Evolutionary conservation across 2,888 invertebrate species (phyloP).

Genomic region (Eupeodes latifasciatus): DNA sequence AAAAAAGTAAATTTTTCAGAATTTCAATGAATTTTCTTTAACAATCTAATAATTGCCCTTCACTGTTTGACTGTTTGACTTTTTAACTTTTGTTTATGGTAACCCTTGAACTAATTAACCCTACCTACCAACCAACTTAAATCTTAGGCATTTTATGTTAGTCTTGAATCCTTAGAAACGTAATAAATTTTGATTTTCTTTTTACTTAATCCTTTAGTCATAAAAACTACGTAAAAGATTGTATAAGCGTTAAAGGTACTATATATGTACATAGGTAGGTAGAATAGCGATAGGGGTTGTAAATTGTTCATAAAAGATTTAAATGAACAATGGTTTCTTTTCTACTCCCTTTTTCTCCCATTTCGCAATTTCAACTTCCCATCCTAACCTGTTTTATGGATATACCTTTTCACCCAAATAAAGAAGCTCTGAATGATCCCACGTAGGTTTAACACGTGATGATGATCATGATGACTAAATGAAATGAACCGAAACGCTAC

Average conservation of each 20-base stretch:
- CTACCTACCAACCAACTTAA: no score
- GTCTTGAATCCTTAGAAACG: no score
- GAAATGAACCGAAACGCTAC: constrained; percentile 36
- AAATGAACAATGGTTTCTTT: not conserved
- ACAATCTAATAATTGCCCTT: no score
- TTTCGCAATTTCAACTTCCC: not conserved
- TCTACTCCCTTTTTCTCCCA: not conserved
- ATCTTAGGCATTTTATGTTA: no score
- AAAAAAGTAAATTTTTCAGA: no score
- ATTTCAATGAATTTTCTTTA: no score
- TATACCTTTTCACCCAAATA: constrained; percentile 7
- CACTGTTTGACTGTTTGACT: no score
- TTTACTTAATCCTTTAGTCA: not conserved
- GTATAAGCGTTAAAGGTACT: not conserved
- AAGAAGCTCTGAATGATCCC: constrained; percentile 19
- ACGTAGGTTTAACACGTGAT: constrained; percentile 1
- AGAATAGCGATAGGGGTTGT: constrained; percentile 3
- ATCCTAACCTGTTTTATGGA: constrained; percentile 36
- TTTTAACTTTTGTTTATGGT: no score
- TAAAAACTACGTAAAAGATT: not conserved
- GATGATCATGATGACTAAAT: constrained; percentile 45
- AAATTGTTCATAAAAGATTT: not conserved
- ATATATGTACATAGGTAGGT: no score
- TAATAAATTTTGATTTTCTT: no score
- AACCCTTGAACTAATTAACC: no score